Conservation (phyloP, 2,888 invertebrate genomes). For the Cerceris ruficornis region DNA sequence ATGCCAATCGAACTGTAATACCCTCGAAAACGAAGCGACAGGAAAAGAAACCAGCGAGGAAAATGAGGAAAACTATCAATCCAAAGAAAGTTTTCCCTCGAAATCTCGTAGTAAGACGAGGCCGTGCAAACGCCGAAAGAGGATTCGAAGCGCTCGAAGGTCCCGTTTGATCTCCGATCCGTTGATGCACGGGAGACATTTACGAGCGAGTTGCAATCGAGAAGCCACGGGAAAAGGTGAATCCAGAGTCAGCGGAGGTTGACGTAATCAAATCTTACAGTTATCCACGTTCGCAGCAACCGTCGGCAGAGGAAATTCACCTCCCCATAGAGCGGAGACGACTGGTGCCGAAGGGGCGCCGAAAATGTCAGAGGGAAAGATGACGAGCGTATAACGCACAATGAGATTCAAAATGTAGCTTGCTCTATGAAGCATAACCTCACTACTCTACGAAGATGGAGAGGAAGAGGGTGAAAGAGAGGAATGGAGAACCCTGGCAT, state of each 20-base stretch:
- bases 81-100: neutral
- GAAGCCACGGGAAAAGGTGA: conserved; percentile 43
- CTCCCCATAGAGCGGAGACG: neutral
- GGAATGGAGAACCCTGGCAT: too few relatives aligned
- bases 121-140: conserved; percentile 27
- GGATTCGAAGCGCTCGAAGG: conserved; percentile 7
- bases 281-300: conserved; percentile 27
- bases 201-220: conserved; percentile 29
- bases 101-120: neutral
- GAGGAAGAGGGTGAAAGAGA: too few relatives aligned
- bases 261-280: conserved; percentile 51
- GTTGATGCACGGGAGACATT: conserved; percentile 19
- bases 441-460: neutral
- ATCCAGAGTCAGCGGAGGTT: conserved; percentile 31
- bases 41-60: too few relatives aligned
- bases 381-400: conserved; percentile 24
- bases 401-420: conserved; percentile 21
- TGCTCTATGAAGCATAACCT: neutral
- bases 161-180: conserved; percentile 40
- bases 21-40: too few relatives aligned
- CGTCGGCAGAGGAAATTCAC: conserved; percentile 36
- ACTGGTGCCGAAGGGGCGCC: neutral
- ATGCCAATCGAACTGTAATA: too few relatives aligned
- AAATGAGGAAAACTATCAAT: too few relatives aligned
- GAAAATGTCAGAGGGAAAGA: conserved; percentile 37